Evolutionary conservation across 2,888 invertebrate genomes (phyloP).

Genomic region (Frankliniella fusca): DNA sequence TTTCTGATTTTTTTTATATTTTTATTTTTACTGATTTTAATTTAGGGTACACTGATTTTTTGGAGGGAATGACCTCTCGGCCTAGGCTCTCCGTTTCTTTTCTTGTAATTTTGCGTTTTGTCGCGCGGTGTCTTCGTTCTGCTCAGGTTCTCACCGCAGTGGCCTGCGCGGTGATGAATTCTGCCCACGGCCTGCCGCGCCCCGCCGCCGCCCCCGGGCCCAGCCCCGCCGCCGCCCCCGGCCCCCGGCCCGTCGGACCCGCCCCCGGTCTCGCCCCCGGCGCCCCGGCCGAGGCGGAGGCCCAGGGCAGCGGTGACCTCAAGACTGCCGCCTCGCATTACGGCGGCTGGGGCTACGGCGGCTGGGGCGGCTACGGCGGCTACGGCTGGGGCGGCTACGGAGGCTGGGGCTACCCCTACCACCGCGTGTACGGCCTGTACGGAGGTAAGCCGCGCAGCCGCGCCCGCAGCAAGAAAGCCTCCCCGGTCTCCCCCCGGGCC

Average conservation of each 20-base stretch:
- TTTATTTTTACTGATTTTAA: too few species aligned
- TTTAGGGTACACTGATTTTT: too few species aligned
- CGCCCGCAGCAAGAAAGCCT: background rate
- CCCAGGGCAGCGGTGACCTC: conserved; percentile 1
- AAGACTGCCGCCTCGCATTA: conserved; percentile 1
- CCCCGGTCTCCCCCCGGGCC: background rate
- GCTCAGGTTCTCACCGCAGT: background rate
- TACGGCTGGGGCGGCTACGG: background rate
- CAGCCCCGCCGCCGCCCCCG: background rate
- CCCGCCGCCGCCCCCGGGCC: background rate
- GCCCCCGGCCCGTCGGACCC: background rate
- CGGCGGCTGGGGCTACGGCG: conserved; percentile 7
- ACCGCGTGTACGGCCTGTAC: background rate
- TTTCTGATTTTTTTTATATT: background rate
- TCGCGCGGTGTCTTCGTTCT: background rate
- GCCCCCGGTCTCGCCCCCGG: background rate
- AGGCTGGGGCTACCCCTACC: conserved; percentile 19
- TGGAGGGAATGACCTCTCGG: background rate
- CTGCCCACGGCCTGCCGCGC: background rate
- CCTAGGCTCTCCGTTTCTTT: background rate
- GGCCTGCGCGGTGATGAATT: background rate
- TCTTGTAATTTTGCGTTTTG: too few species aligned
- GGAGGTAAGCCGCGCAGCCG: background rate
- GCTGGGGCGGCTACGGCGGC: background rate
- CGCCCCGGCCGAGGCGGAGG: background rate